Percentiles rank a stretch among this genome's conserved stretches.
phyloP scores from a whole-genome alignment of 2,113 vertebrate genomes.

The Gopherus evgoodei region DNA sequence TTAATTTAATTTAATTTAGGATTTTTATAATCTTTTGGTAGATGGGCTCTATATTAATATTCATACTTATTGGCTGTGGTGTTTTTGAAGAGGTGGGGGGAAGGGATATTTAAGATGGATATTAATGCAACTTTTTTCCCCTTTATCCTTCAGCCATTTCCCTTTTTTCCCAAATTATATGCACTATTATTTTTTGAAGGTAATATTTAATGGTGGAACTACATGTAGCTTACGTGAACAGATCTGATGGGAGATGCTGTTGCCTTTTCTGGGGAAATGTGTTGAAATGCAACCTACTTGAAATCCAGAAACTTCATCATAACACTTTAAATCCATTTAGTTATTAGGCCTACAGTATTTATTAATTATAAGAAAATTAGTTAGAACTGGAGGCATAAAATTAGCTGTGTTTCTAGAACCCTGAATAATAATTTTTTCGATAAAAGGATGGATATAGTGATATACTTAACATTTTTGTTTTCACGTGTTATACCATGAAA shows the following conservation, averaged over 20 bases:
- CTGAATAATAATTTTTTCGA: neutral
- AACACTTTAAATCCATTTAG: neutral
- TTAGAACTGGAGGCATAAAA: neutral
- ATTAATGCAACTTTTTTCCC: neutral
- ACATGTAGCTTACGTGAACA: slow-evolving; percentile 27
- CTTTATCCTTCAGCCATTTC: neutral
- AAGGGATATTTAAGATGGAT: slow-evolving; percentile 46
- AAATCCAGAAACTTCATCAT: neutral
- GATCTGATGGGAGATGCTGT: neutral
- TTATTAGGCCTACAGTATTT: neutral
- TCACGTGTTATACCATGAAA: slow-evolving; percentile 61
- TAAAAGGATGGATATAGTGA: slow-evolving; percentile 25
- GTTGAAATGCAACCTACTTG: neutral
- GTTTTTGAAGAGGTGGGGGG: slow-evolving; percentile 67
- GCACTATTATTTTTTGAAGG: slow-evolving; percentile 13
- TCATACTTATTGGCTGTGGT: slow-evolving; percentile 73
- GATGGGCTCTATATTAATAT: slow-evolving; percentile 89
- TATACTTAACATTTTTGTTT: slow-evolving; percentile 44
- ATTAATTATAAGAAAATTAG: neutral
- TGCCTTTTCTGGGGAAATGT: neutral
- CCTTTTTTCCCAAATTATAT: slow-evolving; percentile 7
- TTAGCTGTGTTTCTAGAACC: neutral
- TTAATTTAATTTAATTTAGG: slow-evolving; percentile 87
- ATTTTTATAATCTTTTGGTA: slow-evolving; percentile 83
- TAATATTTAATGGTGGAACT: slow-evolving; percentile 5